Evolutionary conservation across 2,797 vertebrate genomes (phyloP).

Genomic region (Macrochelys suwanniensis): DNA sequence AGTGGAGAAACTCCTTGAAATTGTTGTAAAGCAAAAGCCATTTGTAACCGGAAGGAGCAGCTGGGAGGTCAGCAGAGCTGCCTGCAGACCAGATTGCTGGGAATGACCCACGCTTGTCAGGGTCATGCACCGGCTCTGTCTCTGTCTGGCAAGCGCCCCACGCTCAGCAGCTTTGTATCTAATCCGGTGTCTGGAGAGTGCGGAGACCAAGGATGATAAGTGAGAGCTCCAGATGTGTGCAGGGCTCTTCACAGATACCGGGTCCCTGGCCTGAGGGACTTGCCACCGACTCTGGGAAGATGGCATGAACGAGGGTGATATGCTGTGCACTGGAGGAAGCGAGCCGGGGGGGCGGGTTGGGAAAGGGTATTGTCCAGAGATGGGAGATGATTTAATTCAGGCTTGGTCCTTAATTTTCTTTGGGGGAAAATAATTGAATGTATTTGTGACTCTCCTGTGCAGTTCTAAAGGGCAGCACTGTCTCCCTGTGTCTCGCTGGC

Average conservation of each 20-base stretch:
- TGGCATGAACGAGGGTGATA: no score
- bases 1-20: background rate
- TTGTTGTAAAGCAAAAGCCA: background rate
- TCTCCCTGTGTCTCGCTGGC: background rate
- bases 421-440: background rate
- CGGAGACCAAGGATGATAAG: background rate
- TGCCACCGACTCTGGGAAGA: background rate
- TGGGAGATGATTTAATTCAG: background rate
- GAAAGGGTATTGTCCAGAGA: background rate
- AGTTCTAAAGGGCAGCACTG: background rate
- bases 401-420: background rate
- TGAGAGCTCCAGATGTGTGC: background rate
- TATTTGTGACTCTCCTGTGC: background rate
- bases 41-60: background rate
- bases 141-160: background rate
- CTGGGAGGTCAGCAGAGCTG: background rate
- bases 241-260: background rate
- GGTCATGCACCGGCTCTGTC: background rate
- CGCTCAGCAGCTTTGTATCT: background rate
- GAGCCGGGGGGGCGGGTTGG: background rate
- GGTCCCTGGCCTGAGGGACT: background rate
- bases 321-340: no score
- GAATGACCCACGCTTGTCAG: background rate
- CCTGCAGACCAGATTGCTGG: background rate
- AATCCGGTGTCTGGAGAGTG: background rate